Evolutionary conservation across 2,888 invertebrate species (phyloP).

Genomic region (Machimus atricapillus): DNA sequence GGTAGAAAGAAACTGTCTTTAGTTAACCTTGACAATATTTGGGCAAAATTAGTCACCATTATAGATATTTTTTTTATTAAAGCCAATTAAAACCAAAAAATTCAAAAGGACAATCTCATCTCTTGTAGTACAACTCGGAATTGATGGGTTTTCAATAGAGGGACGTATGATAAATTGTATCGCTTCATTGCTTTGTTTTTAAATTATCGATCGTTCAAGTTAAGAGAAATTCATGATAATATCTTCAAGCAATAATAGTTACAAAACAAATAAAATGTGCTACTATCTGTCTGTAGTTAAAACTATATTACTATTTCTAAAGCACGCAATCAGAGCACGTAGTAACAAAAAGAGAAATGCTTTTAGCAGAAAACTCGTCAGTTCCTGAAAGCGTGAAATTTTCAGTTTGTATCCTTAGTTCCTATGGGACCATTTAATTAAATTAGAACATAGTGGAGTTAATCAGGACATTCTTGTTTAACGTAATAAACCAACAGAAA

Average conservation of each 20-base stretch:
- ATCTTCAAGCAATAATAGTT: not conserved
- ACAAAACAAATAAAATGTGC: not conserved
- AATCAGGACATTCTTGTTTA: not conserved
- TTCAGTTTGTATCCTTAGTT: not conserved
- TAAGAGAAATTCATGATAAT: not conserved
- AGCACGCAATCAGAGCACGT: not conserved
- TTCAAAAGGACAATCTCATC: conserved; percentile 1
- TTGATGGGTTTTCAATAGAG: not conserved
- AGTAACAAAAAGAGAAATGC: not conserved
- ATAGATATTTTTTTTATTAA: not conserved
- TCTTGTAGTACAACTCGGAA: not conserved
- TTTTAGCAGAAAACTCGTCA: not conserved
- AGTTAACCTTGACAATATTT: not conserved
- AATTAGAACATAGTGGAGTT: not conserved
- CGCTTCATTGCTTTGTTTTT: not conserved
- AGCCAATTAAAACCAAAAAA: not conserved
- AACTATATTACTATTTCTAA: not conserved
- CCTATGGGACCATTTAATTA: conserved; percentile 31
- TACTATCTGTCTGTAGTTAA: not conserved
- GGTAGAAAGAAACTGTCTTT: not conserved
- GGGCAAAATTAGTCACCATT: not conserved
- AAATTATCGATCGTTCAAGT: conserved; percentile 28
- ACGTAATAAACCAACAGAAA: not conserved
- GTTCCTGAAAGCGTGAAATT: not conserved
- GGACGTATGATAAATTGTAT: not conserved